Percentiles rank a stretch among this genome's conserved stretches.
These are phyloP conservation scores for Anneissia japonica DNA, from an alignment of 35 echinoderm and acorn worm species.

Conservation along the genomic window DNA sequence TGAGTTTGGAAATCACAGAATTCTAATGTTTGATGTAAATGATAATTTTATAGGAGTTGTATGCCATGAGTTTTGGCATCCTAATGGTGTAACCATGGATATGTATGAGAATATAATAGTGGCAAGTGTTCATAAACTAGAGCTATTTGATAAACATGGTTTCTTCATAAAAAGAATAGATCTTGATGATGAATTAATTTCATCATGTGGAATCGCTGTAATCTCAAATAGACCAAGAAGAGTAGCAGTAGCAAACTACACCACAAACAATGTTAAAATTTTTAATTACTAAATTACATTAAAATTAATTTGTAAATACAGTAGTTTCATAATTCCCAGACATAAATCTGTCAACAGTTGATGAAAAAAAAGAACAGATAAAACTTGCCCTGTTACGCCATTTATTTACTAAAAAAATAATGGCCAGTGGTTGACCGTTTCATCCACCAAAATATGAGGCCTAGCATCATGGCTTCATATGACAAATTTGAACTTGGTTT, in stretches of 20 bases:
- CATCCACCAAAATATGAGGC: too few species aligned
- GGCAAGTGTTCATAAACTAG: background rate
- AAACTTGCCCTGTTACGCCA: too few species aligned
- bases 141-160: background rate
- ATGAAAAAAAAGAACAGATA: too few species aligned
- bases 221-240: background rate
- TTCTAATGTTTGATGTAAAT: background rate
- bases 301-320: too few species aligned
- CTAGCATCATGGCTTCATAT: too few species aligned
- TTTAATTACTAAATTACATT: background rate
- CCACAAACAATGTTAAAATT: background rate
- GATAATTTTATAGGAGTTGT: background rate
- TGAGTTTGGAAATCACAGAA: background rate
- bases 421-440: too few species aligned
- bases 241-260: background rate
- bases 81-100: background rate
- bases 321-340: too few species aligned
- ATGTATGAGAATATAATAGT: background rate
- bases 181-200: background rate
- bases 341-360: too few species aligned
- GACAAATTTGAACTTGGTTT: too few species aligned
- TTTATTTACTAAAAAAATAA: too few species aligned
- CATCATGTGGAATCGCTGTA: background rate
- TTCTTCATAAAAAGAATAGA: background rate
- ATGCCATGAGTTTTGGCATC: background rate